These are phyloP conservation scores for Paramormyrops kingsleyae DNA, from an alignment of 2,113 vertebrate genomes.

Conservation along the genomic window DNA sequence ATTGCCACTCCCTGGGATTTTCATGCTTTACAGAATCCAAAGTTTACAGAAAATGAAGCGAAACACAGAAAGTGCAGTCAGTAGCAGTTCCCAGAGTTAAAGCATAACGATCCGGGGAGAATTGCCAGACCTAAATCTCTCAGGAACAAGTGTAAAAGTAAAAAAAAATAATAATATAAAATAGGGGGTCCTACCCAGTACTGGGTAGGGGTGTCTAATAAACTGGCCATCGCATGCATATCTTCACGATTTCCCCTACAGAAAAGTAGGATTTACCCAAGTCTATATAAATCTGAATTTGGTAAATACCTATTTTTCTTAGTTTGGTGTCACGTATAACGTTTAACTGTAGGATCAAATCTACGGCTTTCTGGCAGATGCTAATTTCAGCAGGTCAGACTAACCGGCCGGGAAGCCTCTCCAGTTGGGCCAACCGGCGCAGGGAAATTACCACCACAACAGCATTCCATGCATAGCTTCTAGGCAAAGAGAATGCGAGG, in stretches of 20 bases:
- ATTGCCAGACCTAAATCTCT: background rate
- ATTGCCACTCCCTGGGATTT: background rate
- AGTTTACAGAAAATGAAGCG: background rate
- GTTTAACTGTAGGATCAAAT: background rate
- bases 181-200: background rate
- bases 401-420: background rate
- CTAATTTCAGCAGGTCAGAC: background rate
- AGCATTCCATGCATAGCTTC: slow-evolving; percentile 52
- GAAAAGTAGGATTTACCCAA: background rate
- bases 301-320: background rate
- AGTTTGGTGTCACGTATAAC: background rate
- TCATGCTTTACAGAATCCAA: background rate
- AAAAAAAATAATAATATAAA: background rate
- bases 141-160: background rate
- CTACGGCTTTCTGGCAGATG: background rate
- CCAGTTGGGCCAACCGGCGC: background rate
- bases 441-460: slow-evolving; percentile 52
- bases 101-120: background rate
- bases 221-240: background rate
- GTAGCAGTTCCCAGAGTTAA: background rate
- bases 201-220: background rate
- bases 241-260: background rate
- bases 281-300: background rate
- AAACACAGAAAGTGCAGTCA: background rate
- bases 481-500: background rate